Base-by-base conservation (phyloP, 2,113 vertebrate species). In the Parus major region DNA sequence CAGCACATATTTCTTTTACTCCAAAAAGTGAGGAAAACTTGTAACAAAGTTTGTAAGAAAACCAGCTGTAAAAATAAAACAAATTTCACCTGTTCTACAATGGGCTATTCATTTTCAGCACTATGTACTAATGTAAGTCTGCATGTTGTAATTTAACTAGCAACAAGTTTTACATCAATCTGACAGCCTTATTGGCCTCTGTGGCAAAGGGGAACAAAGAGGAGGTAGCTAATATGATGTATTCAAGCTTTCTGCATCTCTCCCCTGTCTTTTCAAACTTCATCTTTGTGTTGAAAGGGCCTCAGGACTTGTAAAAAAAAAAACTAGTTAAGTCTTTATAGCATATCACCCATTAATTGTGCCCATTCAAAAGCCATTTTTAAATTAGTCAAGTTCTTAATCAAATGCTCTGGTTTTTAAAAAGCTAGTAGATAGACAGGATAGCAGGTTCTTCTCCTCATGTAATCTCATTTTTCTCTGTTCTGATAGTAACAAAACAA, bases 141-240 rank as follows among this genome's bases (percentile, higher is more conserved):
- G 70, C 71, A 76, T n/a, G 41, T 47, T 92, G 65, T 95, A 95
- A 97, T 97, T 97, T 95, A 95, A 94, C 76, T 64, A 93, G 80
- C 39, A 91, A 88, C 52, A 80, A 83, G 90, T 61, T 92, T 91
- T 94, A 89, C 68, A 96, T 97, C 92, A 96, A 61, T 41, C 80
- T 95, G 93, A 96, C 83, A 88, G 75, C 87, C 39, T 94, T 95
- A 95, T 28, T 96, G 93, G 94, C 64, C 89, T 95, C 95, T 70
- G 57, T 57, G 97, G 71, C 61, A 95, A 91, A 80, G 55, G 52
- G 75, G 95, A 97, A 88, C 50, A 82, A 57, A 88, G 47, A 88
- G 41, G 52, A 94, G 12, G 72, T 11, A 66, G 53, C 73, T 88
- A 87, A 61, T 49, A 56, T 27, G 50, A 72, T 47, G n/a, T 49